These are phyloP conservation scores for Thalassaphorura encarpata DNA, from an alignment of 1,140 invertebrate genomes.

Conservation along the genomic window DNA sequence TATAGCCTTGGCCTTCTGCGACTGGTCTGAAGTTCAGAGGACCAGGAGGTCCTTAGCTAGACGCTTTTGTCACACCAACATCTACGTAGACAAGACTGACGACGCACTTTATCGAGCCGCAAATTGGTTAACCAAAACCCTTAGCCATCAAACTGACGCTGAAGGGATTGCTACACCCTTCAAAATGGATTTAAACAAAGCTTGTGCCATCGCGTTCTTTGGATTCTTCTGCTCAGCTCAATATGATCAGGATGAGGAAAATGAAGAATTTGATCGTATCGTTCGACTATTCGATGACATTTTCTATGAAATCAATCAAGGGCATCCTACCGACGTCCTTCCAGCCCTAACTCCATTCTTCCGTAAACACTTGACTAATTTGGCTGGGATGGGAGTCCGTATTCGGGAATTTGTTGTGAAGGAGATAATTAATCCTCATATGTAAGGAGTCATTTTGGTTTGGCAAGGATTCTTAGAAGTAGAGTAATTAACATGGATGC, in stretches of 20 bases:
- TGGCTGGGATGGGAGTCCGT: slow-evolving; percentile 22
- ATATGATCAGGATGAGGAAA: slow-evolving; percentile 50
- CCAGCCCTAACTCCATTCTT: slow-evolving; percentile 24
- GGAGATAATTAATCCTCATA: slow-evolving; percentile 25
- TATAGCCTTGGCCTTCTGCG: slow-evolving; percentile 71
- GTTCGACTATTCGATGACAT: slow-evolving; percentile 70
- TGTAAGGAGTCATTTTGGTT: slow-evolving; percentile 16
- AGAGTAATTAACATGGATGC: background rate
- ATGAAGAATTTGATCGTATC: slow-evolving; percentile 54
- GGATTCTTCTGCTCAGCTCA: slow-evolving; percentile 70
- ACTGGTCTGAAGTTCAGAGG: slow-evolving; percentile 76
- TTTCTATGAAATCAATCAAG: slow-evolving; percentile 58
- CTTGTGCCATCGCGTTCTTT: slow-evolving; percentile 74
- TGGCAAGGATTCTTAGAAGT: background rate
- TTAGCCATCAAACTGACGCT: slow-evolving; percentile 5
- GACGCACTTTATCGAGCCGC: slow-evolving; percentile 7
- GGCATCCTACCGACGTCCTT: slow-evolving; percentile 30
- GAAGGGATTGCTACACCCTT: slow-evolving; percentile 31
- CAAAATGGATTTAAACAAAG: slow-evolving; percentile 54
- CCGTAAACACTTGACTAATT: slow-evolving; percentile 12
- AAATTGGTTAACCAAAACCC: background rate
- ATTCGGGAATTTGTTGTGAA: slow-evolving; percentile 26
- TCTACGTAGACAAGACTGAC: slow-evolving; percentile 20
- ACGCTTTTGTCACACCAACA: slow-evolving; percentile 27
- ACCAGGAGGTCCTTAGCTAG: slow-evolving; percentile 40